Evolutionary conservation across 2,113 vertebrate genomes (phyloP).

Genomic region (Rhinogobius similis): DNA sequence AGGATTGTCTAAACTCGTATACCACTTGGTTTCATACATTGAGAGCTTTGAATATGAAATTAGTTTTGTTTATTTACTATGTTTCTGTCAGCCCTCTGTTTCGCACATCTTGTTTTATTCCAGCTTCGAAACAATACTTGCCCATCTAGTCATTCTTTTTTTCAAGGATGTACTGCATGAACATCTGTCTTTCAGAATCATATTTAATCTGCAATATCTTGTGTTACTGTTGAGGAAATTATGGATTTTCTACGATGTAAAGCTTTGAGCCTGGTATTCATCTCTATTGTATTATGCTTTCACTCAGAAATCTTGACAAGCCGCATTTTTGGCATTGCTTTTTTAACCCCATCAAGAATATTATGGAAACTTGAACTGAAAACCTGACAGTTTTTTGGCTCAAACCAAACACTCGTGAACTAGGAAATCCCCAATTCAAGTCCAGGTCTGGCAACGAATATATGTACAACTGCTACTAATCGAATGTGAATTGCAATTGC

Average conservation of each 20-base stretch:
- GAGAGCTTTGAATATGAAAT: background rate
- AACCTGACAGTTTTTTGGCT: background rate
- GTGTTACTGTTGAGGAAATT: background rate
- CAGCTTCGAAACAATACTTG: background rate
- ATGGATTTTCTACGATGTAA: background rate
- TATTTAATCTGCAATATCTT: background rate
- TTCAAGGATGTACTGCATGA: background rate
- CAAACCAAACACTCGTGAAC: background rate
- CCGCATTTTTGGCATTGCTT: background rate
- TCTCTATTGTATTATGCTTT: background rate
- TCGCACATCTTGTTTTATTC: background rate
- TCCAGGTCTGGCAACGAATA: background rate
- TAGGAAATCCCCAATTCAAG: background rate
- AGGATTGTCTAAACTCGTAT: background rate
- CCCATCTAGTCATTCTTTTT: background rate
- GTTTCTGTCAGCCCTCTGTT: conserved; percentile 1
- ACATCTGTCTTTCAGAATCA: background rate
- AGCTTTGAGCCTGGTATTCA: background rate
- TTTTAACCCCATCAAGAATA: background rate
- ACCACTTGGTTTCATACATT: background rate
- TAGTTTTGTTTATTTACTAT: background rate
- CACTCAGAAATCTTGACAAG: background rate
- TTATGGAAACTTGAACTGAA: background rate
- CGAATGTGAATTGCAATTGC: background rate
- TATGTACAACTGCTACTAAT: background rate